These are phyloP conservation scores for Drepanosiphum platanoidis DNA, from an alignment of 2,888 invertebrate species.

Conservation along the genomic window DNA sequence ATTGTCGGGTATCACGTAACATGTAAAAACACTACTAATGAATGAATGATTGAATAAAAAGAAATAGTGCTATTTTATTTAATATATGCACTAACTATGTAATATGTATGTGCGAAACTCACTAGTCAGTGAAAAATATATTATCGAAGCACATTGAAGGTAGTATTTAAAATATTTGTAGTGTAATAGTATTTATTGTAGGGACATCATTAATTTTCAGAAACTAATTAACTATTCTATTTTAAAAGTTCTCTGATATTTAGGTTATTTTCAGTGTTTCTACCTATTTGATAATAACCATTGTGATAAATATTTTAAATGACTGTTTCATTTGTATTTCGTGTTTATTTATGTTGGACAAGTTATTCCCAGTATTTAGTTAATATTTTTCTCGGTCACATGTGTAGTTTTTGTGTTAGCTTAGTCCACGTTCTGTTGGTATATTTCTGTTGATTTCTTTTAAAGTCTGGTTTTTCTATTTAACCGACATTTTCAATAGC, in stretches of 20 bases:
- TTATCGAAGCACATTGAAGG: neutral
- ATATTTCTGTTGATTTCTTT: too few species aligned
- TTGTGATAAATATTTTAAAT: neutral
- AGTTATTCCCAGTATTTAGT: too few species aligned
- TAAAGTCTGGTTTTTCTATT: too few species aligned
- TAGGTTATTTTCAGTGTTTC: neutral
- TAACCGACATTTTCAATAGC: neutral
- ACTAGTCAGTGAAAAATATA: neutral
- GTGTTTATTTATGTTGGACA: neutral
- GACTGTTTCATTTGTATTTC: neutral
- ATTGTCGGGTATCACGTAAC: conserved; percentile 15
- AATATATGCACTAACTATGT: too few species aligned
- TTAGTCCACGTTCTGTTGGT: too few species aligned
- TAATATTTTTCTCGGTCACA: too few species aligned
- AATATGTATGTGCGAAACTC: neutral
- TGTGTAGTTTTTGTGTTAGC: too few species aligned
- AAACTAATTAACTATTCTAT: neutral
- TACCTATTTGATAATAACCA: neutral
- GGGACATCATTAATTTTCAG: neutral
- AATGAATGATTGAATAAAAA: conserved; percentile 35
- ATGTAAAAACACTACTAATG: neutral
- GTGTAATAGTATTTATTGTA: neutral
- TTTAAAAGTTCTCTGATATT: neutral
- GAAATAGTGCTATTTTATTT: too few species aligned
- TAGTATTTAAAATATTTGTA: neutral